A percentile compares a stretch with the other conserved stretches of the same genome.
phyloP scores from a whole-genome alignment of 2,113 vertebrate genomes.

The Nansenia antarctica region DNA sequence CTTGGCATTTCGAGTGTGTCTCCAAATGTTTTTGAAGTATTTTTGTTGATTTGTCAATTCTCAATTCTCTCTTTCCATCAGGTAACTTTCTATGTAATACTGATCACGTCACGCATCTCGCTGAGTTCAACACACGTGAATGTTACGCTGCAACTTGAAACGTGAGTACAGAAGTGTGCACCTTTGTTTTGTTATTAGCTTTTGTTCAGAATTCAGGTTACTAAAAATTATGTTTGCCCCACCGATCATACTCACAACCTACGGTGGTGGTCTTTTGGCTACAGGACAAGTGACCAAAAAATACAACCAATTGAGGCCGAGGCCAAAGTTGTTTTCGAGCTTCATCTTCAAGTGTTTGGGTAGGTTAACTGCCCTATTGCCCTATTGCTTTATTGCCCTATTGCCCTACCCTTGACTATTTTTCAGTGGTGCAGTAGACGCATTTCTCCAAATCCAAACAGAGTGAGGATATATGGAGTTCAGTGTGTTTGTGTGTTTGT shows the following conservation, averaged over 20 bases:
- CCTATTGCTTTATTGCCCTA: neutral
- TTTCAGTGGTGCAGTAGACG: neutral
- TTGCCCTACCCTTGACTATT: neutral
- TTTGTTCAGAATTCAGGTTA: no score
- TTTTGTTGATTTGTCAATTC: neutral
- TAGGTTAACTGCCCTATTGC: slow-evolving; percentile 54
- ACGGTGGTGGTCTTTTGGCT: slow-evolving; percentile 26
- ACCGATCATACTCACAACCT: no score
- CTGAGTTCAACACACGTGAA: slow-evolving; percentile 82
- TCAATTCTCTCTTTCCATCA: slow-evolving; percentile 47
- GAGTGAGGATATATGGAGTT: neutral
- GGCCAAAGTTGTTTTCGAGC: slow-evolving; percentile 88
- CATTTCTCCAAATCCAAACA: neutral
- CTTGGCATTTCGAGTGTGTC: neutral
- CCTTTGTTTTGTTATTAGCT: neutral
- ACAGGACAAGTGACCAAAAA: slow-evolving; percentile 87
- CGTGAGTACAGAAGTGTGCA: slow-evolving; percentile 71
- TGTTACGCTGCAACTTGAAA: slow-evolving; percentile 82
- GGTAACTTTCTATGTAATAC: slow-evolving; percentile 86
- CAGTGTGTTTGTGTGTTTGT: neutral
- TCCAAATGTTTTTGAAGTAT: no score
- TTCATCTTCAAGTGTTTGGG: slow-evolving; percentile 86
- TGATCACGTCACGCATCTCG: slow-evolving; percentile 83
- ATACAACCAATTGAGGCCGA: slow-evolving; percentile 77
- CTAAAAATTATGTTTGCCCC: neutral